Conservation (phyloP, 2,888 invertebrate genomes). For the Dynastes grantii region DNA sequence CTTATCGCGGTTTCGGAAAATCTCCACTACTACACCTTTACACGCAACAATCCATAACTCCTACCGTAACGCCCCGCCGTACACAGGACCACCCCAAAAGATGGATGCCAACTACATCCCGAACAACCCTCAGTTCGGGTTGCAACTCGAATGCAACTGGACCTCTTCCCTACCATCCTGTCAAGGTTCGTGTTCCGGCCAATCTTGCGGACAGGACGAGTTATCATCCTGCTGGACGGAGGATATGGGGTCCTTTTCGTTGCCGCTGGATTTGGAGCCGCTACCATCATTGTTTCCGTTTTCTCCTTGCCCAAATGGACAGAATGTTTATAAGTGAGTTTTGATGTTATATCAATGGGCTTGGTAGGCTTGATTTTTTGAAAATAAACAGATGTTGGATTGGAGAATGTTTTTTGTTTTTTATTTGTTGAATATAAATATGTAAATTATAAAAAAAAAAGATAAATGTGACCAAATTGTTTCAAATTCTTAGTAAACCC, state of each 20-base stretch:
- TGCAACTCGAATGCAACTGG: slow-evolving; percentile 72
- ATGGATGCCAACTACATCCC: slow-evolving; percentile 78
- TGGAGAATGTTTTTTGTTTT: not conserved
- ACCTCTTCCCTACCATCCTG: slow-evolving; percentile 64
- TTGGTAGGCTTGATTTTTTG: not conserved
- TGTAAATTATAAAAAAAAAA: too few species aligned
- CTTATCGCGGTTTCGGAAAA: not conserved
- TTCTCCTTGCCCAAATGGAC: slow-evolving; percentile 82
- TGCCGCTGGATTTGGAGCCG: slow-evolving; percentile 91
- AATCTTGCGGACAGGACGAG: slow-evolving; percentile 66
- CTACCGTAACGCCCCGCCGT: slow-evolving; percentile 27
- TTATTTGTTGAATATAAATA: not conserved
- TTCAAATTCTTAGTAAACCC: too few species aligned
- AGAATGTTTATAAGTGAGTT: slow-evolving; percentile 59
- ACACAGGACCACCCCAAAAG: slow-evolving; percentile 61
- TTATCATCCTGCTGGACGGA: slow-evolving; percentile 72
- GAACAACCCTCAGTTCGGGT: slow-evolving; percentile 80
- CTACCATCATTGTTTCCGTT: slow-evolving; percentile 90
- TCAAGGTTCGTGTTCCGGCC: slow-evolving; percentile 67
- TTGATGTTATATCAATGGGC: slow-evolving; percentile 24
- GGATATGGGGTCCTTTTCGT: slow-evolving; percentile 89
- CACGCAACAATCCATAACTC: not conserved
- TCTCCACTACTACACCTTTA: not conserved
- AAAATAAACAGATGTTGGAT: not conserved
- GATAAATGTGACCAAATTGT: too few species aligned